Conservation (phyloP, 1,140 invertebrate genomes). For the Eueides isabella region DNA sequence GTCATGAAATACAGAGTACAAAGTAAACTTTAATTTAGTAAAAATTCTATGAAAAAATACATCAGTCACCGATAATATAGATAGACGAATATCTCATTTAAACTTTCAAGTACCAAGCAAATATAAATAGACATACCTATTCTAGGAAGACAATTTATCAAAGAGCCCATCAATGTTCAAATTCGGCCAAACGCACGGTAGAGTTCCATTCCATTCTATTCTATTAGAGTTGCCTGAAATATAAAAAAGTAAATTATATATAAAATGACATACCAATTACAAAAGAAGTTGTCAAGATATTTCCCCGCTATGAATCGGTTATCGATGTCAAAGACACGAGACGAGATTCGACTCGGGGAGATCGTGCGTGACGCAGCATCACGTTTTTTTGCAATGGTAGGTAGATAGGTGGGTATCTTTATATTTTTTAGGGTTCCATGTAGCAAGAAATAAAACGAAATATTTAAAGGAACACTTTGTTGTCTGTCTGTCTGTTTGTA, state of each 20-base stretch:
- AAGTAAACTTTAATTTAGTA: too few relatives aligned
- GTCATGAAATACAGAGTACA: too few relatives aligned
- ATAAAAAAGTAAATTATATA: constrained; percentile 4
- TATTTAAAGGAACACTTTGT: too few relatives aligned
- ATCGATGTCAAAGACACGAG: constrained; percentile 43
- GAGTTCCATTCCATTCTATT: not conserved
- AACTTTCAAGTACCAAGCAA: not conserved
- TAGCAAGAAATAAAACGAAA: too few relatives aligned
- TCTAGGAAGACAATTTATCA: not conserved
- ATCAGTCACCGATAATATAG: too few relatives aligned
- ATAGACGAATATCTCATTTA: not conserved
- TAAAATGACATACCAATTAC: constrained; percentile 35
- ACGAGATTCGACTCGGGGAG: constrained; percentile 27
- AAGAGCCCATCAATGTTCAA: not conserved
- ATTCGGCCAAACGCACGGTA: not conserved
- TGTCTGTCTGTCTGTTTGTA: too few relatives aligned
- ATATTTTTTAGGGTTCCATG: too few relatives aligned
- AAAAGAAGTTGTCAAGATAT: constrained; percentile 41
- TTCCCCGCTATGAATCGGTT: constrained; percentile 30
- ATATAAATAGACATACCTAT: not conserved
- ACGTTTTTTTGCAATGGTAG: constrained; percentile 38
- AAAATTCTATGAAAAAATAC: too few relatives aligned
- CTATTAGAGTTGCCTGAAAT: constrained; percentile 3
- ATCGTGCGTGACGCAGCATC: constrained; percentile 46
- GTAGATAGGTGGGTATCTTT: not conserved